Evolutionary conservation across 2,888 invertebrate genomes (phyloP), one percentile per base, ranked within the genome.

Genomic region (Sarcophaga carnaria): DNA sequence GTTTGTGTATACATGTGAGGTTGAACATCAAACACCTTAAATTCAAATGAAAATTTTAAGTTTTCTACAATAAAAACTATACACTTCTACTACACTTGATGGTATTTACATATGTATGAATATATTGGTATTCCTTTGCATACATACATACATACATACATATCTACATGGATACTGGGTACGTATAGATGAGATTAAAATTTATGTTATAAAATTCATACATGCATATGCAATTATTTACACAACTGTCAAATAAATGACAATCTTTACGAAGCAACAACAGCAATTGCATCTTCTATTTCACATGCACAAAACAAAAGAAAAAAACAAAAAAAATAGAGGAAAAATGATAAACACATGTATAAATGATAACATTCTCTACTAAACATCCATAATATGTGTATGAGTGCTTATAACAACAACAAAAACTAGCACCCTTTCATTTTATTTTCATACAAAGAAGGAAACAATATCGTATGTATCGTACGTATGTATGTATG

Each of bases 211-310:
- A 87, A 76, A 54, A 84, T 84, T 75, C 75, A 85, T 85, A 82
- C 85, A 85, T 83, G 85, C 83, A 83, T 85, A 80, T 88, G 85
- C 85, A 88, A 86, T 83, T 84, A 87, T 87, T 87, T 84, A 87
- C 81, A 84, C 81, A 84, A 82, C 76, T 86, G 84, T 85, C 86
- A 86, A 85, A 88, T 86, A 86, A 88, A 88, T 86, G 88, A 88
- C 83, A 86, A 86, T 86, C 84, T 84, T 88, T 88, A 62, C 79
- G 72, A 83, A 63, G 49, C 71, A 75, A 70, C 37, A 74, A 74
- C 45, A 82, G 67, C 12, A 66, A 82, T 3, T 49, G 62, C 54
- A 64, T 77, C 17, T 67, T 49, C 27, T 47, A 80, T 47, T 63
- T 17, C 54, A 54, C 8, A 37, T 37, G 2, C 10, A 54, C 47